Percentiles rank a stretch among this genome's conserved stretches.
phyloP scores from a whole-genome alignment of 2,888 invertebrate genomes.

The Lymantria dispar region DNA sequence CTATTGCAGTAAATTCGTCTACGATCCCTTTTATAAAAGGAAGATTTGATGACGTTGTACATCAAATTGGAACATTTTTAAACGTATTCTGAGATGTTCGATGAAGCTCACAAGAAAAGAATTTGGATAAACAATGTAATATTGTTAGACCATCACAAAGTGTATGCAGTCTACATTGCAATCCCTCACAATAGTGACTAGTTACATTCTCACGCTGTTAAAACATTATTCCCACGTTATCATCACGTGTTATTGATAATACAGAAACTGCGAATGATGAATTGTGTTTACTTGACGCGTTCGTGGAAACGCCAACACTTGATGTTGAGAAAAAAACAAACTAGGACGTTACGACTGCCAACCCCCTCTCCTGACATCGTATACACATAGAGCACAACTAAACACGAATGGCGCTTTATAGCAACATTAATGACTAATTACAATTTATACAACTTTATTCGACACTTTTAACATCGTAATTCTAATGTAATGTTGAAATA shows the following conservation, averaged over 20 bases:
- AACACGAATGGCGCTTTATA: not conserved
- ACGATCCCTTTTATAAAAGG: too few relatives aligned
- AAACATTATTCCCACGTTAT: conserved; percentile 4
- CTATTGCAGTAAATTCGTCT: too few relatives aligned
- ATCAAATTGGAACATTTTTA: too few relatives aligned
- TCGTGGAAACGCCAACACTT: conserved; percentile 29
- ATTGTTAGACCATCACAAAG: too few relatives aligned
- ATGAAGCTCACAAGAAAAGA: too few relatives aligned
- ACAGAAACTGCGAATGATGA: conserved; percentile 22
- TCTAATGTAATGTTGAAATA: conserved; percentile 11
- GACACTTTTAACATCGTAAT: conserved; percentile 33
- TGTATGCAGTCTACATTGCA: too few relatives aligned
- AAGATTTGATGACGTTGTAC: too few relatives aligned
- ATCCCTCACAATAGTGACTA: too few relatives aligned
- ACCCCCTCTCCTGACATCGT: not conserved
- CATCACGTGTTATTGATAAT: conserved; percentile 16
- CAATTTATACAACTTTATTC: conserved; percentile 32
- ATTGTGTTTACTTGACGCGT: conserved; percentile 26
- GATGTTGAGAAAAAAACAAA: conserved; percentile 31
- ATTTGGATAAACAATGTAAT: too few relatives aligned
- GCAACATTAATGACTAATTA: conserved; percentile 31
- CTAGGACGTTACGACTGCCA: conserved; percentile 9
- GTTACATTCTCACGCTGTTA: not conserved
- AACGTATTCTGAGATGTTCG: too few relatives aligned
- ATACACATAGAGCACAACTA: conserved; percentile 4